Evolutionary conservation across 2,888 invertebrate genomes (phyloP), one percentile per base, ranked within the genome.

Genomic region (Timema podura): DNA sequence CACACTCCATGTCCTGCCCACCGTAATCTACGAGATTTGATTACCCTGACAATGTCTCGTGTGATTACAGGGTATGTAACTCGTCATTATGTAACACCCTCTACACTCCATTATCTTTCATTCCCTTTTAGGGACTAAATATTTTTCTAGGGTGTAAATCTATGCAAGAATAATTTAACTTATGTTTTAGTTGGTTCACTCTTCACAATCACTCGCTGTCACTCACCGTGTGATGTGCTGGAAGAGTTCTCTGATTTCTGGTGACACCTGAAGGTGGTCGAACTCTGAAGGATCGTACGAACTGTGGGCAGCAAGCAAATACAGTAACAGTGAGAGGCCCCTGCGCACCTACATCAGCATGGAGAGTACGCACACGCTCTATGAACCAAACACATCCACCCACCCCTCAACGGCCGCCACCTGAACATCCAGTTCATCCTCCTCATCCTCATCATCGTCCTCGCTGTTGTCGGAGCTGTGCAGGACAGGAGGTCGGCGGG

Each of bases 191-290:
- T 11, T 16, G 10, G 11, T 61, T 61, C 30, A 61, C 44, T 44
- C 9, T 10, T 44, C 11, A 46, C 11, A 11, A 6, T 10, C 15
- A 16, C 7, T 11, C 15, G 11, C 13, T 59, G 16, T 11, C 65
- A 77, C 78, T 82, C 81, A 92, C 93, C 91, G 91, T 77, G 91
- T 89, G 73, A 98, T 97, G 77, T 93, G 95, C 77, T 94, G 92
- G 82, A 98, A 97, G 7, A 98, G 83, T 77, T 97, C 96, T 79
- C 93, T 94, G 75, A 96, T 88, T 74, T 98, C 97, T 0, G 89
- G 83, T 1, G 91, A 88, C 66, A 94, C 91, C 71, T 91, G 87
- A 71, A 98, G 82, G 78, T 92, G 88, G 74, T 93, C 91, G 83
- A 90, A 98, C 76, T 91, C 88, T 74, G 89, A 88, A 2, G 95